Base-by-base conservation (phyloP, 2,888 invertebrate species). In the Ophion slaviceki region DNA sequence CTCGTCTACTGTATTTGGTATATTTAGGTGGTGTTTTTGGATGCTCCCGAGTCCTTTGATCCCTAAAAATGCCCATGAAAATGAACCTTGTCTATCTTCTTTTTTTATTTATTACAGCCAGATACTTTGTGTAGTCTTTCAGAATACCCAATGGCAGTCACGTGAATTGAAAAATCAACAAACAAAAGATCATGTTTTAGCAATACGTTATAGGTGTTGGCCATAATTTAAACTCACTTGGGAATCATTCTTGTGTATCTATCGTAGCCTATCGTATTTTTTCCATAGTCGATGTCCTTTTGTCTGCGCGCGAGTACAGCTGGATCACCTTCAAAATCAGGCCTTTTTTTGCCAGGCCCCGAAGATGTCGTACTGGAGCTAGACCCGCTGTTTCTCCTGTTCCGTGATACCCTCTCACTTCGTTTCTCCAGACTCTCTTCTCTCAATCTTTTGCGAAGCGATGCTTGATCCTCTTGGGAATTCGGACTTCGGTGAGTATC, bases 261-360 rank as follows among this genome's bases (percentile, higher is more conserved):
- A 89, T 97, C 96, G 93, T 99, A 99, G 62, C 97, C 98, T 88
- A 96, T 94, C 45, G 99, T 99, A 92, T 98, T 98, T 94, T 98
- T 99, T 14, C 99, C 99, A 94, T 98, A 99, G 93, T 98, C 98
- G 90, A 99, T 97, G 94, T 98, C 98, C 94, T 99, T 99, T 92
- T 98, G 98, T 66, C 99, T 95, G 86, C 99, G 95, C 62, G 95
- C 94, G 83, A 99, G 94, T 36, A 97, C 94, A 4, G 91, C 94
- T 20, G 96, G 95, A 94, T 99, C 97, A 8, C 96, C 96, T 94
- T 98, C 98, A 47, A 94, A 91, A 88, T 96, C 95, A 57, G 88
- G 20, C 62, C 85, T 89, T 66, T 83, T 92, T 78, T 84, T 92
- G 7, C 88, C 85, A 14, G 88, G 88, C 7, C 89, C 66, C 10